Evolutionary conservation across 2,797 vertebrate species (phyloP).

Genomic region (Sarcophilus harrisii): DNA sequence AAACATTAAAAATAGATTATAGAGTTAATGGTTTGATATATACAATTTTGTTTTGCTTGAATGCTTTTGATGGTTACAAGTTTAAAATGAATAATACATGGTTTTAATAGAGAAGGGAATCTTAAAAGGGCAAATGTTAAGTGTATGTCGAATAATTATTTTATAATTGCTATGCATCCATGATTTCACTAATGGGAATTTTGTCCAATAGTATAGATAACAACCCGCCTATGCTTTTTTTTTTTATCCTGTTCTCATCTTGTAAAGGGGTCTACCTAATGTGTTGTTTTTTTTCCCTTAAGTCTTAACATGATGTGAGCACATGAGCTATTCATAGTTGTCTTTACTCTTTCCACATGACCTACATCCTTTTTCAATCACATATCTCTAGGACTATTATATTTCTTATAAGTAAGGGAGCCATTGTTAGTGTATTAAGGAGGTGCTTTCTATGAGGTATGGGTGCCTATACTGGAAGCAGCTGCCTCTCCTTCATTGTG

Average conservation of each 20-base stretch:
- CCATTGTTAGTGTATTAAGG: neutral
- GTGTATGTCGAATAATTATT: neutral
- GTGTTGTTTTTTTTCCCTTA: neutral
- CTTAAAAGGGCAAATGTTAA: neutral
- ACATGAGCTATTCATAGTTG: neutral
- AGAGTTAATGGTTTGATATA: neutral
- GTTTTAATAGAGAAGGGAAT: neutral
- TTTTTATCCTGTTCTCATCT: neutral
- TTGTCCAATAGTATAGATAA: neutral
- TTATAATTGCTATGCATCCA: neutral
- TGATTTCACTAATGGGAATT: neutral
- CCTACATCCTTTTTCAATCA: neutral
- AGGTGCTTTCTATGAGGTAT: neutral
- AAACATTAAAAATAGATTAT: neutral
- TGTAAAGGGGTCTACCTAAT: neutral
- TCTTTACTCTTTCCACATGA: neutral
- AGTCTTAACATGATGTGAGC: neutral
- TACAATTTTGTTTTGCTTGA: neutral
- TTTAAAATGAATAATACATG: neutral
- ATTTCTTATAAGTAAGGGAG: neutral
- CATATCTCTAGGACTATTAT: neutral
- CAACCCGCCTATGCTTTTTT: neutral
- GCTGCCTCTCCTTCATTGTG: neutral
- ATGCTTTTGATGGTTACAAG: neutral
- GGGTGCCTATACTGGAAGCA: neutral